phyloP scores from a whole-genome alignment of 2,797 vertebrate species.

The Zalophus californianus region DNA sequence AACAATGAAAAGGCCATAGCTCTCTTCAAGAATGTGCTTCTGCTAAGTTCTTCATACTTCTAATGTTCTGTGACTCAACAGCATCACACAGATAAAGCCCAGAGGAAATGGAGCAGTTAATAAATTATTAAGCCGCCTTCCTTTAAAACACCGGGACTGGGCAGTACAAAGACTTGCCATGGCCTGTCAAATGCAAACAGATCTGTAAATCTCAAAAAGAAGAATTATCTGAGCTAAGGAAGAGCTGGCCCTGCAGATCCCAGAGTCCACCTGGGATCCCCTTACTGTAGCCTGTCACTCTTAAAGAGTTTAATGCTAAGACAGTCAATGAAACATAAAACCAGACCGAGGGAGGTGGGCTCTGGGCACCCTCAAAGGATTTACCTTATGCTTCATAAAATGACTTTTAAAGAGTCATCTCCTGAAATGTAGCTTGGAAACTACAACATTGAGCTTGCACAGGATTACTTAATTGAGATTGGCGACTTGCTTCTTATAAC shows the following conservation, averaged over 20 bases:
- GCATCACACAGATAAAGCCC: slow-evolving; percentile 84
- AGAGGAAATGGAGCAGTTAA: slow-evolving; percentile 85
- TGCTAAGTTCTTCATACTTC: slow-evolving; percentile 81
- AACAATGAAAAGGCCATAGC: not conserved
- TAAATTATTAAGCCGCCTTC: slow-evolving; percentile 86
- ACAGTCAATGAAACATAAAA: slow-evolving; percentile 85
- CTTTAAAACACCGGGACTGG: slow-evolving; percentile 81
- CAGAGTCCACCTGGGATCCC: slow-evolving; percentile 85
- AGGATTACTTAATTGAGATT: slow-evolving; percentile 65
- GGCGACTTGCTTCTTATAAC: slow-evolving; percentile 65
- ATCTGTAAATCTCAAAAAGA: slow-evolving; percentile 84
- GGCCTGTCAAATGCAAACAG: slow-evolving; percentile 83
- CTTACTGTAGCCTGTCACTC: slow-evolving; percentile 82
- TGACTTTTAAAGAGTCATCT: slow-evolving; percentile 82
- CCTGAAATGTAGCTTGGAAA: slow-evolving; percentile 68
- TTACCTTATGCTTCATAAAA: slow-evolving; percentile 73
- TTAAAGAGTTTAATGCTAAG: slow-evolving; percentile 80
- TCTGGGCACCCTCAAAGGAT: slow-evolving; percentile 75
- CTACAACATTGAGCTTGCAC: slow-evolving; percentile 30
- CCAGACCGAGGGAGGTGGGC: slow-evolving; percentile 78
- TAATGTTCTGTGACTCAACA: slow-evolving; percentile 74
- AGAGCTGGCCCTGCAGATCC: slow-evolving; percentile 86
- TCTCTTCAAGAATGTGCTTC: slow-evolving; percentile 69
- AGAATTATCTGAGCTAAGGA: slow-evolving; percentile 82
- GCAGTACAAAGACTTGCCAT: slow-evolving; percentile 83